These are phyloP conservation scores for Dinoponera quadriceps DNA, from an alignment of 1,140 invertebrate species.

Conservation along the genomic window DNA sequence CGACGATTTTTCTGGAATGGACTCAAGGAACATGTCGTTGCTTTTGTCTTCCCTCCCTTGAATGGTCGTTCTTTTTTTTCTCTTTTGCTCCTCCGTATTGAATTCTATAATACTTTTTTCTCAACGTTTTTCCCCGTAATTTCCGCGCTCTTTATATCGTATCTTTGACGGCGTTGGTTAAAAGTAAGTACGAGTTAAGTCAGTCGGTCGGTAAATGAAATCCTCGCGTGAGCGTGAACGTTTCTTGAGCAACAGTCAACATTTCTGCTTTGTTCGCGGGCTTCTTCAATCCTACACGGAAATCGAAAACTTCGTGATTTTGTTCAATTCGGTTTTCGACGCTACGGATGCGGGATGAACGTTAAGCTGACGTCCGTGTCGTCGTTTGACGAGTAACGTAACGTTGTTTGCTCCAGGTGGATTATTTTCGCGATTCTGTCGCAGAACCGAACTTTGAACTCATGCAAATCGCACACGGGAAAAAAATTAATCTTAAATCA, in stretches of 20 bases:
- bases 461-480: background rate
- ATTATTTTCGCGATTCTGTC: background rate
- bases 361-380: background rate
- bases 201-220: slow-evolving; percentile 53
- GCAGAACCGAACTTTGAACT: background rate
- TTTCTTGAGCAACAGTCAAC: slow-evolving; percentile 7
- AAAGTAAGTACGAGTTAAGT: slow-evolving; percentile 53
- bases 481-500: too few relatives aligned
- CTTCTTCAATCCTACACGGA: background rate
- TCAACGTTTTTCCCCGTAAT: background rate
- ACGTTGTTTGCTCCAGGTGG: background rate
- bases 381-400: background rate
- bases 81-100: background rate
- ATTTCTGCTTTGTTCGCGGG: background rate
- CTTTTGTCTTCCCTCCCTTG: slow-evolving; percentile 25
- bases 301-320: slow-evolving; percentile 23
- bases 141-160: background rate
- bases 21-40: slow-evolving; percentile 53
- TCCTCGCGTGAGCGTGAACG: background rate
- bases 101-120: background rate
- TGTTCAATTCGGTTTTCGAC: background rate
- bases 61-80: background rate
- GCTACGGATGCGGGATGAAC: background rate
- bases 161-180: background rate
- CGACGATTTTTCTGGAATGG: slow-evolving; percentile 47